Evolutionary conservation across 2,888 invertebrate species (phyloP).

Genomic region (Dione vanillae): DNA sequence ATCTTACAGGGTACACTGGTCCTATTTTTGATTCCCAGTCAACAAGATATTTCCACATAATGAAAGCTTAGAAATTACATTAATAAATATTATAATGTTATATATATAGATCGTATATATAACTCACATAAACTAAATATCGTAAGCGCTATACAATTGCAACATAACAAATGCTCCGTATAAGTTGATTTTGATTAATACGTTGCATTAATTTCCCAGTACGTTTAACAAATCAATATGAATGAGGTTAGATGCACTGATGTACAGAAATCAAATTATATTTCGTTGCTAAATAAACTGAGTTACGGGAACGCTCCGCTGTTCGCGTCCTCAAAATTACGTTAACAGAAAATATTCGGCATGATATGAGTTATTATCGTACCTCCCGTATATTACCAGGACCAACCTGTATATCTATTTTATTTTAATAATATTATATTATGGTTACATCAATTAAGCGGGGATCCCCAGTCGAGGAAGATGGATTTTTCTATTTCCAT

Average conservation of each 20-base stretch:
- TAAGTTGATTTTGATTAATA: slow-evolving; percentile 10
- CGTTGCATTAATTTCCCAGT: slow-evolving; percentile 23
- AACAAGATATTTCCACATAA: too few species aligned
- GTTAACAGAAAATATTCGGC: slow-evolving; percentile 3
- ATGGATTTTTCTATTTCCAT: too few species aligned
- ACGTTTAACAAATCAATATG: slow-evolving; percentile 20
- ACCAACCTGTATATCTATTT: not conserved
- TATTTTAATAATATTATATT: too few species aligned
- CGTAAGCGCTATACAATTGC: not conserved
- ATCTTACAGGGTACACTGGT: too few species aligned
- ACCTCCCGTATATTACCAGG: not conserved
- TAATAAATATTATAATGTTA: too few species aligned
- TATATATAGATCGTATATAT: too few species aligned
- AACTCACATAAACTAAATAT: not conserved
- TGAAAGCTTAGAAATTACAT: too few species aligned
- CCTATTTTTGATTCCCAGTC: too few species aligned
- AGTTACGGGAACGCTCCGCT: slow-evolving; percentile 16
- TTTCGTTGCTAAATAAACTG: slow-evolving; percentile 20
- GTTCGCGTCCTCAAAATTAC: slow-evolving; percentile 5
- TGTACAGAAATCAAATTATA: slow-evolving; percentile 15
- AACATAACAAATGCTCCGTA: not conserved
- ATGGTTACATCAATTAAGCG: too few species aligned
- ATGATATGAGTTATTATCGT: not conserved
- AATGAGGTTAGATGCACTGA: slow-evolving; percentile 20
- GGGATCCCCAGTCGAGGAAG: too few species aligned